phyloP scores from a whole-genome alignment of 1,140 invertebrate genomes.

The Formica exsecta region DNA sequence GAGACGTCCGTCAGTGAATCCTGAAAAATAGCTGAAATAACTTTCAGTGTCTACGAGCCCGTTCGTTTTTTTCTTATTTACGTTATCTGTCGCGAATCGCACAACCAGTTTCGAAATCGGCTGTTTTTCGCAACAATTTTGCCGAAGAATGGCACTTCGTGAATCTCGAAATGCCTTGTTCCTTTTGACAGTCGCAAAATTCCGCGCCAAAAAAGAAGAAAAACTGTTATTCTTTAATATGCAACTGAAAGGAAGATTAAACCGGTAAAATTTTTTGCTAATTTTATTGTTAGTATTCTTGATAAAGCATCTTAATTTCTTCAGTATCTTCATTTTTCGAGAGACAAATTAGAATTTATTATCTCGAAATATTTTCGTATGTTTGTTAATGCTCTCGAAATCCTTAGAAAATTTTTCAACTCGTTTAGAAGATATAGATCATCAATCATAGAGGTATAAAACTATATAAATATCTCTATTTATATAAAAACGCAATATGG shows the following conservation, averaged over 20 bases:
- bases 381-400: not conserved
- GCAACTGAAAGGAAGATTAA: constrained; percentile 8
- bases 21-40: constrained; percentile 61
- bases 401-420: not conserved
- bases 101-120: constrained; percentile 54
- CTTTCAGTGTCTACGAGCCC: constrained; percentile 23
- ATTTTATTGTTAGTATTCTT: not conserved
- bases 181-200: constrained; percentile 13
- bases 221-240: not conserved
- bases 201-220: constrained; percentile 3
- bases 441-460: not conserved
- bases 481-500: not conserved
- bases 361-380: not conserved
- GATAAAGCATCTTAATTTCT: constrained; percentile 6
- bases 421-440: not conserved
- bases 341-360: constrained; percentile 3
- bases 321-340: constrained; percentile 1
- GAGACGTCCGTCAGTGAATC: not conserved
- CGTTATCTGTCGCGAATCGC: constrained; percentile 16
- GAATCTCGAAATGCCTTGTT: not conserved
- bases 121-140: constrained; percentile 40
- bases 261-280: not conserved
- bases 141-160: not conserved
- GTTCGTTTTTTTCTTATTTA: constrained; percentile 1
- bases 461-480: constrained; percentile 11